Evolutionary conservation across 2,888 invertebrate genomes (phyloP), one percentile per base, ranked within the genome.

Genomic region (Drosophila atroscutellata): DNA sequence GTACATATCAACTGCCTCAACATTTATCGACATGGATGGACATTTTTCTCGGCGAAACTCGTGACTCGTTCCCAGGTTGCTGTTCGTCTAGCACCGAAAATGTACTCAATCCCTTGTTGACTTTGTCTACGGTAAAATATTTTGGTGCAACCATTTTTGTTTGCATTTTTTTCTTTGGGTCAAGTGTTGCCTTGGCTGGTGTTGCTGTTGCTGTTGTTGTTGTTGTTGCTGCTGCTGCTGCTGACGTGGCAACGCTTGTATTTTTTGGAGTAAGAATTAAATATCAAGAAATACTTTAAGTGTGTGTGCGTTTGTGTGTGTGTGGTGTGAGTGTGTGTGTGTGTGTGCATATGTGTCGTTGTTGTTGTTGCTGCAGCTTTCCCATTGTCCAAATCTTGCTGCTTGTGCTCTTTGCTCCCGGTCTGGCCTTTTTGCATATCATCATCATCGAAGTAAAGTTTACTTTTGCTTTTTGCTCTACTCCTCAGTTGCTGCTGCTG

Each of bases 241-340:
- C 88, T 88, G 86, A 83, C 86, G 87, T 80, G 61, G 87, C 73
- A 75, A 69, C 72, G 81, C 66, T 64, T 79, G 77, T 75, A 77
- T 83, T 69, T 82, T 85, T 78, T 80, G 63, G 86, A 88, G 81
- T 70, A 83, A 79, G 81, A 85, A 86, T 86, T 83, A 86, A 88
- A 85, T 85, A 85, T 85, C 86, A 81, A 66, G 77, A 74, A 73
- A 69, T 70, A 58, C 55, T 51, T 28, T 15, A 26, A 37, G 62
- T 75, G 67, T 56, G 49, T 47, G 54, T 39, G 15, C 34, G 26
- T 42, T 0, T 26, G 45, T 55, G 60, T 59, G 59, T 64, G 45
- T 55, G 60, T 59, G 56, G 59, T 50, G 58, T 50, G 55, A 34
- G 63, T 55, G 61, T 51, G 79, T 61, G 52, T 64, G 57, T 28